These are phyloP conservation scores for Plemyria rubiginata DNA, from an alignment of 2,888 invertebrate species.

Conservation along the genomic window DNA sequence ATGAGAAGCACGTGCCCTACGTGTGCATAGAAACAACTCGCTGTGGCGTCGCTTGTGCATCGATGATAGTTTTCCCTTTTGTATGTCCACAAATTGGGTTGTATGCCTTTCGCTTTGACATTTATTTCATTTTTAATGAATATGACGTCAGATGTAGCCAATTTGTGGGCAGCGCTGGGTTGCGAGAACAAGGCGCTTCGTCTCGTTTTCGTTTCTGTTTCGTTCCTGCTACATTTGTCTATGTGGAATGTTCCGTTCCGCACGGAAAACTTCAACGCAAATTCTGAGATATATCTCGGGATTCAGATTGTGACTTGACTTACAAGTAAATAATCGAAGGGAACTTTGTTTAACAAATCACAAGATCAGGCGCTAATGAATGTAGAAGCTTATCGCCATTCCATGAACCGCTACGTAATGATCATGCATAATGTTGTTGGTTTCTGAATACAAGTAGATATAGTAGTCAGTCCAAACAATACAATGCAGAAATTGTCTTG, in stretches of 20 bases:
- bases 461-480: not conserved
- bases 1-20: conserved; percentile 19
- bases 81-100: not conserved
- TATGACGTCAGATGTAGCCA: conserved; percentile 17
- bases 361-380: too few species aligned
- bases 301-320: not conserved
- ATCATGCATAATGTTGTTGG: not conserved
- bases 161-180: conserved; percentile 5
- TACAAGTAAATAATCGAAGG: not conserved
- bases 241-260: conserved; percentile 16
- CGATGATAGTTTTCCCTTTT: not conserved
- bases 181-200: conserved; percentile 14
- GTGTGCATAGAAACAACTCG: not conserved
- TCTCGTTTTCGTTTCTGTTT: conserved; percentile 16
- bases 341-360: not conserved
- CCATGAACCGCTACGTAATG: too few species aligned
- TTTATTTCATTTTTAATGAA: conserved; percentile 3
- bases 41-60: conserved; percentile 1
- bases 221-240: conserved; percentile 3
- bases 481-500: conserved; percentile 26
- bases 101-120: not conserved
- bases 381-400: too few species aligned
- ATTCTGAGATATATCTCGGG: not conserved
- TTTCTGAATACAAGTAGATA: not conserved
- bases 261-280: not conserved